These are phyloP conservation scores for Battus philenor DNA, from an alignment of 1,140 invertebrate genomes.

Conservation along the genomic window DNA sequence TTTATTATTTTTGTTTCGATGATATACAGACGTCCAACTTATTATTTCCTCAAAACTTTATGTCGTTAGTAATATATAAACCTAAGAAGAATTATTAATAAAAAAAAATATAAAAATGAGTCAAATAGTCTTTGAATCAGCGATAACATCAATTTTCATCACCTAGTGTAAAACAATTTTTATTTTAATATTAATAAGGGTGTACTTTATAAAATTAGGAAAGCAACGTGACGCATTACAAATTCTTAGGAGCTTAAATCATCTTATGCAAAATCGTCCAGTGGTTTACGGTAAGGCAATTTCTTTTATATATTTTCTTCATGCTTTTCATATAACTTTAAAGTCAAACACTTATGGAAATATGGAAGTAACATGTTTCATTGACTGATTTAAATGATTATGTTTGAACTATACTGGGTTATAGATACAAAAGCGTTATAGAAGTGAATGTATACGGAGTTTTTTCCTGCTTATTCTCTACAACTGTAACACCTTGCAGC, in stretches of 20 bases:
- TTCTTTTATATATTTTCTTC: slow-evolving; percentile 1
- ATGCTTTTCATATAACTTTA: not conserved
- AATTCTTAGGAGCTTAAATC: slow-evolving; percentile 55
- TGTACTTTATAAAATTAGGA: slow-evolving; percentile 24
- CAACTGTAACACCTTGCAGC: no score
- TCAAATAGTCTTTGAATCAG: no score
- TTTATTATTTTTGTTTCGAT: no score
- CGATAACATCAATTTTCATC: no score
- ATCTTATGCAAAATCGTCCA: slow-evolving; percentile 52
- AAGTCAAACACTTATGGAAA: no score
- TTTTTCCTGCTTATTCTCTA: no score
- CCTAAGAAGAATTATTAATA: not conserved
- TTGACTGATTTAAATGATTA: no score
- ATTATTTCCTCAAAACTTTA: not conserved
- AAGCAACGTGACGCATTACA: slow-evolving; percentile 55
- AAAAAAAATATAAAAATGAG: not conserved
- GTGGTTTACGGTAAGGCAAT: slow-evolving; percentile 51
- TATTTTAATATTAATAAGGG: not conserved
- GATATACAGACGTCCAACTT: not conserved
- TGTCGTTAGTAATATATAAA: not conserved
- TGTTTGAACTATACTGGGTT: no score
- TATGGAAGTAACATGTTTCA: no score
- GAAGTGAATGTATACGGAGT: no score
- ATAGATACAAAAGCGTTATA: no score
- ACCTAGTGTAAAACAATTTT: no score